Base-by-base conservation (phyloP, 2,113 vertebrate species). In the Loxodonta africana region DNA sequence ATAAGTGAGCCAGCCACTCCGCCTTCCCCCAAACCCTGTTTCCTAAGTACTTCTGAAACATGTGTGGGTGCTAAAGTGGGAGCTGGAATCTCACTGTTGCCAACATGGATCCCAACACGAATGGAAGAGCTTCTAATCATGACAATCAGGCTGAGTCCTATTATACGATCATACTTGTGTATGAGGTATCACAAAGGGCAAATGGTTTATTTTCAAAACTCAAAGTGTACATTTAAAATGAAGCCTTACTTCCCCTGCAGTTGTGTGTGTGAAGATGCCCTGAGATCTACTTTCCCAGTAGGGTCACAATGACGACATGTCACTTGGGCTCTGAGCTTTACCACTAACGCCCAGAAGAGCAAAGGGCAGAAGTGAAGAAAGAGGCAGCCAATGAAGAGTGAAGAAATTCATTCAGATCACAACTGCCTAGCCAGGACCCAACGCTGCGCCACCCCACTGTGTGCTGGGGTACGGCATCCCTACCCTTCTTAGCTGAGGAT, bases 181-280 rank as follows among this genome's bases (percentile, higher is more conserved):
- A 46, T 71, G 57, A 90, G 67, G 71, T 90, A n/a, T 12, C 20
- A 94, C 10, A 93, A 93, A 96, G 12, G 65, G 57, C 28, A 96
- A 96, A 95, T 48, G 20, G 60, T 76, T 82, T 96, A 77, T 82
- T 91, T 95, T 91, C 10, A 95, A 90, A 95, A 82, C 30, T 48
- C 88, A 73, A 93, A 78, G 46, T 89, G 2, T 77, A 84, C 69
- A 7, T 91, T 94, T 86, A 71, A 95, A 84, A n/a, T 48, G 60
- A 95, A 94, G 33, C 10, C 82, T 91, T 93, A 63, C 30, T 96
- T 90, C 57, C 84, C 48, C 89, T 15, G 26, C 25, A 82, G n/a
- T 71, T 90, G 67, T 69, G n/a, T 62, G 23, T 83, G 46, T 83
- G 21, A 86, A 92, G 81, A 92, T 78, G n/a, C 46, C 71, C 69